Percentiles rank a stretch among this genome's conserved stretches.
phyloP scores from a whole-genome alignment of 2,113 vertebrate genomes.

The Telmatochromis sp. region DNA sequence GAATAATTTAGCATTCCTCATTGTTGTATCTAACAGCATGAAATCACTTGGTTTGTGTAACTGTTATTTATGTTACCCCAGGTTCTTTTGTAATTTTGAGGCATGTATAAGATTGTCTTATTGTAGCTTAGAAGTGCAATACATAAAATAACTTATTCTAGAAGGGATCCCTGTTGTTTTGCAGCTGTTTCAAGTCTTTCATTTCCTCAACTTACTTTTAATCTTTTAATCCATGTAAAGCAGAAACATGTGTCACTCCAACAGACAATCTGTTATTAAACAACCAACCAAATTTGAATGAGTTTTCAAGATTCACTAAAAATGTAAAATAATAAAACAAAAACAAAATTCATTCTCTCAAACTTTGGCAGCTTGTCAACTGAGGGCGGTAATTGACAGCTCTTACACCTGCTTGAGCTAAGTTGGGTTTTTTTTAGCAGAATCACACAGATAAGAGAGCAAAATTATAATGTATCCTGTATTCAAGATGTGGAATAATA shows the following conservation, averaged over 20 bases:
- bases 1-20: not conserved
- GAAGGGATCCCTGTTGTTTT: not conserved
- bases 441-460: not conserved
- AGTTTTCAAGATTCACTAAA: not conserved
- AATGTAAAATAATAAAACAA: not conserved
- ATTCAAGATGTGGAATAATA: not conserved
- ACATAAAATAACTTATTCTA: not conserved
- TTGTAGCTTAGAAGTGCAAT: not conserved
- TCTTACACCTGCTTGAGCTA: not conserved
- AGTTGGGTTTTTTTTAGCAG: not conserved
- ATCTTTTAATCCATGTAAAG: not conserved
- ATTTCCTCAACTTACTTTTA: not conserved
- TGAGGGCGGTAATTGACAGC: not conserved
- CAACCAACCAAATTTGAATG: not conserved
- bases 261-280: not conserved
- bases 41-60: not conserved
- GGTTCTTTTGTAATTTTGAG: not conserved
- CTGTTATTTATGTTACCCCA: not conserved
- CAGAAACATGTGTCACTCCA: not conserved
- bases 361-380: not conserved
- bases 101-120: not conserved
- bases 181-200: not conserved
- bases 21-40: not conserved
- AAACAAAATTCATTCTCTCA: not conserved
- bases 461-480: not conserved